Base-by-base conservation (phyloP, 2,113 vertebrate species). In the Megatriorchis doriae region DNA sequence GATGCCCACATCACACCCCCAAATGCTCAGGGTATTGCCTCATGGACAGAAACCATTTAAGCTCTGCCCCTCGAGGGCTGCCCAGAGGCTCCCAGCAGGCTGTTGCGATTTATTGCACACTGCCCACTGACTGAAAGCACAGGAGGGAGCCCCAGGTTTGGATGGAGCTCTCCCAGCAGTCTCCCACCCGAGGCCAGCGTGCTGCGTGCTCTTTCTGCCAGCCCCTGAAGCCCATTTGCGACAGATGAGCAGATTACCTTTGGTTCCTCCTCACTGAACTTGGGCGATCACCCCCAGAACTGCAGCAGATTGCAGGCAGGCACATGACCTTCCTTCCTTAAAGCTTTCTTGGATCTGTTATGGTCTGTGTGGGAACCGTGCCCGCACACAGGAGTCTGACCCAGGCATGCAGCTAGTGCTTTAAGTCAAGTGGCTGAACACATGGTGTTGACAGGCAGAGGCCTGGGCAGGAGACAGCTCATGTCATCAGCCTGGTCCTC, bases 11-110 rank as follows among this genome's bases (percentile, higher is more conserved):
- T 47, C 20, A 38, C 48, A 14, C 13, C 18, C 31, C 29, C 45
- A 29, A 13, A 26, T 0, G 0, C 78, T n/a, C 12, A 38, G 59
- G 53, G 11, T 16, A 10, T 9, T 0, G 0, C 66, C 48, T 56
- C 26, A 18, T 3, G 27, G 34, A 50, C 52, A 84, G 67, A 43
- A 83, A 48, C 7, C 56, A 22, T 25, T 38, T 18, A 10, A 70
- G 25, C n/a, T 55, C 40, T 90, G 80, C 11, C 55, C 40, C 38
- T 40, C 2, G 0, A 34, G 40, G 13, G 48, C 50, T 48, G 52
- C 32, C 50, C 32, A 6, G 40, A 40, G 45, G 79, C 40, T 79
- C 48, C 29, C 40, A 58, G 47, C 58, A 25, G 42, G 2, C 29
- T 53, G 27, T 4, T 29, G 63, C 45, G 29, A 75, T 66, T 53